Conservation (phyloP, 1,140 invertebrate species). For the Trigoniulus corallinus region DNA sequence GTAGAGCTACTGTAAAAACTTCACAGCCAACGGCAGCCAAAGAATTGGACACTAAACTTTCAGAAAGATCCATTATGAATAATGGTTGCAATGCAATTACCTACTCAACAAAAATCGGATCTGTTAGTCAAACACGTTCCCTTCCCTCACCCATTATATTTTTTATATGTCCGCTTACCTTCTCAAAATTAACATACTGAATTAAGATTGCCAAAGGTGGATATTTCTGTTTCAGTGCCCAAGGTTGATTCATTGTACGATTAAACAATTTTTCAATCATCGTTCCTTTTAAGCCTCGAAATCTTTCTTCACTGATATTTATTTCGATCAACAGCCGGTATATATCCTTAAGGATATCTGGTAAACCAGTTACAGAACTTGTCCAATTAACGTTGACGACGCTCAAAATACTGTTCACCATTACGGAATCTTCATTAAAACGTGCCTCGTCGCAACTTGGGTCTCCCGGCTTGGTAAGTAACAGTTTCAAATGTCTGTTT, state of each 20-base stretch:
- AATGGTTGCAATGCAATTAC: not conserved
- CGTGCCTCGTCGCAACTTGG: no score
- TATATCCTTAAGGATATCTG: not conserved
- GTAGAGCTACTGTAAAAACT: not conserved
- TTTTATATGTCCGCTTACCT: not conserved
- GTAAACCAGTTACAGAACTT: not conserved
- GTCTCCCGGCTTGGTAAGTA: not conserved
- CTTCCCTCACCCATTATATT: not conserved
- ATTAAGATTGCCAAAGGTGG: not conserved
- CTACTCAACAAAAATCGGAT: not conserved
- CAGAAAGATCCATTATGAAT: not conserved
- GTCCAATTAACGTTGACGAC: not conserved
- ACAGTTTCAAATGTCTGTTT: not conserved
- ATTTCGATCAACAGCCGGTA: not conserved
- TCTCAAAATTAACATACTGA: not conserved
- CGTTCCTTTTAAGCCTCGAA: not conserved
- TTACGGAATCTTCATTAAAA: not conserved
- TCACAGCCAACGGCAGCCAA: slow-evolving; percentile 1
- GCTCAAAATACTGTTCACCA: not conserved
- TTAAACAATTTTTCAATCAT: not conserved
- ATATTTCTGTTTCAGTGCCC: not conserved
- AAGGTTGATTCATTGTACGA: not conserved
- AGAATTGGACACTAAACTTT: not conserved
- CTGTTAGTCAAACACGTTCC: not conserved
- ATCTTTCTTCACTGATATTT: not conserved